Conservation (phyloP, 2,797 vertebrate genomes). For the Lagocephalus sceleratus region DNA sequence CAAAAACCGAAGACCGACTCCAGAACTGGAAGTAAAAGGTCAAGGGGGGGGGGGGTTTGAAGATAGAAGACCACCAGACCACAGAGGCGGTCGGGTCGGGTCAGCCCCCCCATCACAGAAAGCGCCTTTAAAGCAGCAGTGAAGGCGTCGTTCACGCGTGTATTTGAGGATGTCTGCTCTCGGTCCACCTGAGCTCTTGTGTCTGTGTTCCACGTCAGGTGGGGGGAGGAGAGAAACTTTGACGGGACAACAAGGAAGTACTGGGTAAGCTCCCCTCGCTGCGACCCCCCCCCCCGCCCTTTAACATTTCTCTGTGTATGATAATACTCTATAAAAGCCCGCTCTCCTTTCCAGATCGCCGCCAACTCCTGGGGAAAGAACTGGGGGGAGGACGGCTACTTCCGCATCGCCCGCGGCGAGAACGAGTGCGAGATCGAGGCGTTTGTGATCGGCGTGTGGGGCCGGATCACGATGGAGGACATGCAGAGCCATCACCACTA, state of each 20-base stretch:
- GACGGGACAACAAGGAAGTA: constrained; percentile 84
- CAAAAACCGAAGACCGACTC: too few species aligned
- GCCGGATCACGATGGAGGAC: constrained; percentile 92
- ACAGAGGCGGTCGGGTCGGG: too few species aligned
- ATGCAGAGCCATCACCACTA: constrained; percentile 80
- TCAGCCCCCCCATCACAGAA: too few species aligned
- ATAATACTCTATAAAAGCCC: too few species aligned
- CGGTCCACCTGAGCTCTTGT: constrained; percentile 9
- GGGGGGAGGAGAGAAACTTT: constrained; percentile 86
- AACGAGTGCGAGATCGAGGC: constrained; percentile 96
- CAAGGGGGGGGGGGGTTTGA: too few species aligned
- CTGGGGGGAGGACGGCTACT: constrained; percentile 92
- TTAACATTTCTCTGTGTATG: too few species aligned
- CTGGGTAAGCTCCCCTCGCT: constrained; percentile 81
- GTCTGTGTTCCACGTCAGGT: constrained; percentile 72
- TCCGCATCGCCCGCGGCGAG: constrained; percentile 88
- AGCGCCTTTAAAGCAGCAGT: constrained; percentile 14
- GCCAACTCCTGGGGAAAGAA: constrained; percentile 95
- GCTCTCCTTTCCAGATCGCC: constrained; percentile 75
- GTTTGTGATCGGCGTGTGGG: constrained; percentile 95
- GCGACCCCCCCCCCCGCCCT: background rate
- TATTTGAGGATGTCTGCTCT: constrained; percentile 8
- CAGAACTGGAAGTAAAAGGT: too few species aligned
- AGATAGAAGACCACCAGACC: too few species aligned
- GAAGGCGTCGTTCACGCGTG: constrained; percentile 4